These are phyloP conservation scores for Polydrusus tereticollis DNA, from an alignment of 2,888 invertebrate species.

Conservation along the genomic window DNA sequence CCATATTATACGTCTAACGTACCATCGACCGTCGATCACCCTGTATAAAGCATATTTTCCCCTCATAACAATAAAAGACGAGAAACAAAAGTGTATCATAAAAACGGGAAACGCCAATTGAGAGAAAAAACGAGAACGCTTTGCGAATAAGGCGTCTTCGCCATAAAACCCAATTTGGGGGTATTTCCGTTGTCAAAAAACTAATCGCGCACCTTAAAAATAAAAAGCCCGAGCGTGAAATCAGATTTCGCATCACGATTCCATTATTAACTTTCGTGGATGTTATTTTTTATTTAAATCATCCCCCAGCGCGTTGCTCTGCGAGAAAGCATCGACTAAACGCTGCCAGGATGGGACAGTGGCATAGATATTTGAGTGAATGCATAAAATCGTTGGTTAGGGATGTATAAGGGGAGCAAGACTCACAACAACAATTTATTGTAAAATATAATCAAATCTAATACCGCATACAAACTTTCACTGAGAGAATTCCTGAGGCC, in stretches of 20 bases:
- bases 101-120: conserved; percentile 23
- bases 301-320: conserved; percentile 11
- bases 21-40: no score
- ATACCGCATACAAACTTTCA: no score
- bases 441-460: no score
- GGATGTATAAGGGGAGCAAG: no score
- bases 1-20: no score
- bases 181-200: conserved; percentile 64
- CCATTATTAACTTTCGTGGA: conserved; percentile 68
- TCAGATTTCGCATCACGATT: conserved; percentile 68
- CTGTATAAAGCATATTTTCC: no score
- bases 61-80: neutral
- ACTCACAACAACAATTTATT: no score
- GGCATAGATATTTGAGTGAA: neutral
- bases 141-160: conserved; percentile 32
- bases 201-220: conserved; percentile 66
- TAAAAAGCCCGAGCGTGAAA: conserved; percentile 65
- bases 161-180: conserved; percentile 66
- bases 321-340: conserved; percentile 21
- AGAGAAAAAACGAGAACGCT: conserved; percentile 38
- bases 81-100: neutral
- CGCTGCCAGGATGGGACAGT: conserved; percentile 23
- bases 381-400: no score
- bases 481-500: no score
- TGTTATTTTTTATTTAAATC: conserved; percentile 69